A percentile compares a stretch with the other conserved stretches of the same genome.
Conservation (phyloP, 2,113 vertebrate species). For the Scytalopus superciliaris region DNA sequence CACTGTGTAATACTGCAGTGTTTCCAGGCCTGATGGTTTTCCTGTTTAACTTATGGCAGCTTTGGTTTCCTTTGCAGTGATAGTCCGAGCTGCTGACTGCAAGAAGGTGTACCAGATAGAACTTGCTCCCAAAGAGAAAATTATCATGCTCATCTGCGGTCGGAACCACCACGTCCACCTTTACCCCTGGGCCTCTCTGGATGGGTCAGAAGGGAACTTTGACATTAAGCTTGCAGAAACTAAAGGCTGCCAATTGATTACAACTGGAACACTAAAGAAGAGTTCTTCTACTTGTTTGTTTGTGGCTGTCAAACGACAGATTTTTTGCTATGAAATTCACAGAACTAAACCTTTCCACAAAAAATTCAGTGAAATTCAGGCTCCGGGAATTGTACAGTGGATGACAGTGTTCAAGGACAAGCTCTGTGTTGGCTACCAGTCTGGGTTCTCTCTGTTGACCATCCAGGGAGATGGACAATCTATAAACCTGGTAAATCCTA, state of each 20-base stretch:
- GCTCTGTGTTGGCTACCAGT: conserved; percentile 93
- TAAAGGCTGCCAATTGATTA: conserved; percentile 92
- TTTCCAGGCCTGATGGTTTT: background rate
- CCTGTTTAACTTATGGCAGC: background rate
- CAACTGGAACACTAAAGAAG: conserved; percentile 78
- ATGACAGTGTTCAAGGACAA: conserved; percentile 88
- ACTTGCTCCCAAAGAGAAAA: conserved; percentile 86
- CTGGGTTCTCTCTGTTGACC: conserved; percentile 92
- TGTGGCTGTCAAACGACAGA: conserved; percentile 89
- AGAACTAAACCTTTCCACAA: conserved; percentile 86
- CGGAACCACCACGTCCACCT: conserved; percentile 92
- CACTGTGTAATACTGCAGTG: background rate
- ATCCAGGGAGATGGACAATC: conserved; percentile 92
- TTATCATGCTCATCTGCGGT: conserved; percentile 87
- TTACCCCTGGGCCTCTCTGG: conserved; percentile 87
- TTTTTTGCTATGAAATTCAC: conserved; percentile 91
- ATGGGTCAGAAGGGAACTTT: conserved; percentile 84
- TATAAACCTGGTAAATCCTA: conserved; percentile 89
- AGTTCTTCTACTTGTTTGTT: conserved; percentile 84
- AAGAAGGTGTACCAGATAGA: conserved; percentile 97
- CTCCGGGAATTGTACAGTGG: conserved; percentile 90
- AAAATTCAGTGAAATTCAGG: conserved; percentile 87
- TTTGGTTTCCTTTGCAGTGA: conserved; percentile 76
- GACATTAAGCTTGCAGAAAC: conserved; percentile 92
- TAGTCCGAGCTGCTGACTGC: conserved; percentile 91